phyloP scores from a whole-genome alignment of 2,797 vertebrate species.

The Onychomys leucogaster region DNA sequence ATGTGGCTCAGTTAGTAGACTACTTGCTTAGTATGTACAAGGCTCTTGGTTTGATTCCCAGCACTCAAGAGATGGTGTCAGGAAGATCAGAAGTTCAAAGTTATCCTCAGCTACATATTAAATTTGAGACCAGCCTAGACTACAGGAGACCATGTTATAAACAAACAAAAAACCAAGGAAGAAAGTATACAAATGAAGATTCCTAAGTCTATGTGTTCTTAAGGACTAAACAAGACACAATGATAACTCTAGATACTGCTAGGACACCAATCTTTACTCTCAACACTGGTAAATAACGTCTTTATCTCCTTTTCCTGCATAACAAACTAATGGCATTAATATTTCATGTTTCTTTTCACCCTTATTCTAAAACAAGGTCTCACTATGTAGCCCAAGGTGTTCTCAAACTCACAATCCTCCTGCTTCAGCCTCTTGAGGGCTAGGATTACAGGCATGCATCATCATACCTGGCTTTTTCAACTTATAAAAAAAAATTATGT shows the following conservation, averaged over 20 bases:
- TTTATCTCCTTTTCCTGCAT: constrained; percentile 29
- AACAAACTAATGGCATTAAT: not conserved
- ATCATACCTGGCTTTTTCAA: not conserved
- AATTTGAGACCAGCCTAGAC: not conserved
- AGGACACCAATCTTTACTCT: not conserved
- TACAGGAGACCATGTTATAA: not conserved
- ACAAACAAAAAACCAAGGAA: not conserved
- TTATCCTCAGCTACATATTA: not conserved
- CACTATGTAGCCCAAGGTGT: not conserved
- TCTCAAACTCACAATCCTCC: not conserved
- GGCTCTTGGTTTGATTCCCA: not conserved
- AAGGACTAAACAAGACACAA: constrained; percentile 31
- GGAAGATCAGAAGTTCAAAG: not conserved
- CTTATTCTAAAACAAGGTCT: not conserved
- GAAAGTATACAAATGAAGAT: not conserved
- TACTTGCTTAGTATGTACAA: not conserved
- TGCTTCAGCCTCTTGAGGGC: not conserved
- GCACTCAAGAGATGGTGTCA: not conserved
- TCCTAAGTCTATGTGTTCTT: constrained; percentile 43
- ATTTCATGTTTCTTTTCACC: not conserved
- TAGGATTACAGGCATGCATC: not conserved
- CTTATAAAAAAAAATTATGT: not conserved
- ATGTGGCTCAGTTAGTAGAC: not conserved
- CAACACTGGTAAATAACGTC: not conserved
- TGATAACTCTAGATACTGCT: constrained; percentile 9